These are phyloP conservation scores for Papilio polyxenes DNA, from an alignment of 1,140 invertebrate genomes.

Conservation along the genomic window DNA sequence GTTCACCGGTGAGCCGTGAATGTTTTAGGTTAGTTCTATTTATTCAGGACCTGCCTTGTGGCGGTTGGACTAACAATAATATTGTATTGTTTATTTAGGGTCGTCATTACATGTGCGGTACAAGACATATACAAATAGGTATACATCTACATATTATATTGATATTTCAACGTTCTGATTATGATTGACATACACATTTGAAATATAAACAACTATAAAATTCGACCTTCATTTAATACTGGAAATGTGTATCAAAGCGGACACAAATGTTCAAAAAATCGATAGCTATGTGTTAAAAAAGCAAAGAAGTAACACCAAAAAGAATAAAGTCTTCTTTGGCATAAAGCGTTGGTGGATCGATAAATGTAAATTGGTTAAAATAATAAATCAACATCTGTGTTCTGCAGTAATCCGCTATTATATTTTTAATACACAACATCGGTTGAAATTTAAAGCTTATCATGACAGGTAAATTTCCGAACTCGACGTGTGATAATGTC, in stretches of 20 bases:
- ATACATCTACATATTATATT: not conserved
- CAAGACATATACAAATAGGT: not conserved
- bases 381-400: not conserved
- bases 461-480: conserved; percentile 6
- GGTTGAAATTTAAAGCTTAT: conserved; percentile 16
- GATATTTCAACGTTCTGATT: conserved; percentile 19
- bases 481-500: conserved; percentile 22
- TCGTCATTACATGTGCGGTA: not conserved
- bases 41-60: conserved; percentile 30
- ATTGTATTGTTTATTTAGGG: conserved; percentile 32
- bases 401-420: not conserved
- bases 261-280: not conserved
- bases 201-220: no score
- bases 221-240: no score
- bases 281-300: not conserved
- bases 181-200: conserved; percentile 2
- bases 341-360: not conserved
- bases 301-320: not conserved
- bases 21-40: conserved; percentile 32
- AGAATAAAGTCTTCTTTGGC: not conserved
- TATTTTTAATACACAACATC: conserved; percentile 1
- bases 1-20: conserved; percentile 22
- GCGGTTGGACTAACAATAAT: conserved; percentile 31
- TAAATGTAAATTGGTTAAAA: not conserved
- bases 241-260: no score